phyloP scores from a whole-genome alignment of 2,113 vertebrate genomes.

The Sporophila hypoxantha region DNA sequence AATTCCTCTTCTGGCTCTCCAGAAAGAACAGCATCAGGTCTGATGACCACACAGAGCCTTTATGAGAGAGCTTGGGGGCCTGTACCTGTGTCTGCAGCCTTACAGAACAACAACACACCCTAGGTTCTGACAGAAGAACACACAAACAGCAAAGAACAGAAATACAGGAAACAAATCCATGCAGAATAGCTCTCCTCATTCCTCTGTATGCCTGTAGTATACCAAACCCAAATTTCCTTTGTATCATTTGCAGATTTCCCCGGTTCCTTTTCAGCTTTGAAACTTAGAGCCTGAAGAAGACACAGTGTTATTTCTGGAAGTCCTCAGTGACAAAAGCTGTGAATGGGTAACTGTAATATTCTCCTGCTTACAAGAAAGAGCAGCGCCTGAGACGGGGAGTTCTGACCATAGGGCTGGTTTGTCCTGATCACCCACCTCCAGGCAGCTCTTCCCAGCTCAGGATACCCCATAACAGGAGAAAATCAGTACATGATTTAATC shows the following conservation, averaged over 20 bases:
- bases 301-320: neutral
- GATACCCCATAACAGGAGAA: neutral
- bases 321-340: neutral
- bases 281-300: neutral
- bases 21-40: neutral
- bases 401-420: neutral
- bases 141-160: too few relatives aligned
- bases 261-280: neutral
- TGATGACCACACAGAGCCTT: neutral
- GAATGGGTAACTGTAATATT: neutral
- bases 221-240: neutral
- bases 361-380: neutral
- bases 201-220: too few relatives aligned
- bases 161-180: too few relatives aligned
- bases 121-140: too few relatives aligned
- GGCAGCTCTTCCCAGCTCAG: neutral
- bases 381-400: too few relatives aligned
- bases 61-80: too few relatives aligned
- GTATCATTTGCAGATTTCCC: neutral
- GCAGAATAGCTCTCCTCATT: too few relatives aligned
- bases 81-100: too few relatives aligned
- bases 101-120: too few relatives aligned
- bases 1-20: neutral
- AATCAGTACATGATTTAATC: fast-evolving
- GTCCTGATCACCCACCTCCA: neutral